Evolutionary conservation across 2,888 invertebrate genomes (phyloP).

Genomic region (Caenorhabditis zanzibari): DNA sequence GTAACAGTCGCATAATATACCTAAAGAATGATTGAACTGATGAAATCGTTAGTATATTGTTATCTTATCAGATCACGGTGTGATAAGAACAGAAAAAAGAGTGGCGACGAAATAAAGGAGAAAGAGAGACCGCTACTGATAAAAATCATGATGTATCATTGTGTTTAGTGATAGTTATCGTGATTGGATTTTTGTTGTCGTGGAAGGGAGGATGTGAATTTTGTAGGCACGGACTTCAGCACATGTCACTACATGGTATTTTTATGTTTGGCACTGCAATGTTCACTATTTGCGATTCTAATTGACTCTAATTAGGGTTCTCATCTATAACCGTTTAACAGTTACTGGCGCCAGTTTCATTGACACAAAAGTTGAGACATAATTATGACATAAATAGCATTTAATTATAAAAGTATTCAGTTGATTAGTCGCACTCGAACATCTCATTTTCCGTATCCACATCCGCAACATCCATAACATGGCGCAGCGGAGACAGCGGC

Average conservation of each 20-base stretch:
- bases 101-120: conserved; percentile 20
- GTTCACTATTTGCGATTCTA: too few relatives aligned
- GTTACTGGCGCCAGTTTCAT: not conserved
- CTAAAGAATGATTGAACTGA: too few relatives aligned
- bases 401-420: not conserved
- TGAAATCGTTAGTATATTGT: not conserved
- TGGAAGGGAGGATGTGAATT: not conserved
- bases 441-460: conserved; percentile 40
- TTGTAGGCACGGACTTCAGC: conserved; percentile 3
- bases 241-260: not conserved
- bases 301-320: too few relatives aligned
- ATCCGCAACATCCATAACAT: conserved; percentile 49
- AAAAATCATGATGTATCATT: conserved; percentile 11
- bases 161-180: conserved; percentile 5
- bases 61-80: conserved; percentile 14
- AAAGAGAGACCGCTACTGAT: conserved; percentile 19
- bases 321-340: too few relatives aligned
- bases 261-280: not conserved
- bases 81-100: conserved; percentile 16
- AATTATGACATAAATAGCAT: not conserved
- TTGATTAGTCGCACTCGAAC: not conserved
- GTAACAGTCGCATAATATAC: conserved; percentile 18
- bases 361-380: not conserved
- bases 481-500: conserved; percentile 31
- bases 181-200: conserved; percentile 14